Evolutionary conservation across 2,113 vertebrate genomes (phyloP).

Genomic region (Phylloscopus trochiloides): DNA sequence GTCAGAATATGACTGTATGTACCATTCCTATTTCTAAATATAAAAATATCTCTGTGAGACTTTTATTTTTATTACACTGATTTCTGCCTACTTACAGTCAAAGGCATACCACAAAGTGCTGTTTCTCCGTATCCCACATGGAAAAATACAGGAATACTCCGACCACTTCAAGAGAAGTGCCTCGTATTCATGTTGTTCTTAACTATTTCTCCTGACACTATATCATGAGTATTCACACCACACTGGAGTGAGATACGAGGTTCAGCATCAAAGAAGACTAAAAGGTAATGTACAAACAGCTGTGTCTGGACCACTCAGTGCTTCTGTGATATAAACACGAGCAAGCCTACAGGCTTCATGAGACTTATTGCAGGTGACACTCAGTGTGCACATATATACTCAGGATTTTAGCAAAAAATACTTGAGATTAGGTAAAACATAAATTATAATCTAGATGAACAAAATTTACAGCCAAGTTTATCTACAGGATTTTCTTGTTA

Average conservation of each 20-base stretch:
- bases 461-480: not conserved
- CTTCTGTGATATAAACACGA: not conserved
- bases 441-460: not conserved
- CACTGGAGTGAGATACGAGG: not conserved
- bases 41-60: constrained; percentile 5
- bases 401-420: not conserved
- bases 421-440: not conserved
- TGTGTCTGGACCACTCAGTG: not conserved
- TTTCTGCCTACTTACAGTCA: constrained; percentile 38
- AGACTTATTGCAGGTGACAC: not conserved
- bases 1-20: constrained; percentile 44
- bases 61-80: constrained; percentile 63
- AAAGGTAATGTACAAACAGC: not conserved
- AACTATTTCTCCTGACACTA: not conserved
- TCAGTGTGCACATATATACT: not conserved
- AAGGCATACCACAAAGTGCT: not conserved
- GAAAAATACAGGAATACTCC: constrained; percentile 40
- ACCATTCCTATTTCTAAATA: constrained; percentile 50
- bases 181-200: not conserved
- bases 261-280: not conserved
- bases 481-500: not conserved
- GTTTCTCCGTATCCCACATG: not conserved
- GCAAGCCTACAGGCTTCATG: not conserved
- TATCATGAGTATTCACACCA: not conserved
- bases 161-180: not conserved